Evolutionary conservation across 2,797 vertebrate species (phyloP).

Genomic region (Crenichthys baileyi): DNA sequence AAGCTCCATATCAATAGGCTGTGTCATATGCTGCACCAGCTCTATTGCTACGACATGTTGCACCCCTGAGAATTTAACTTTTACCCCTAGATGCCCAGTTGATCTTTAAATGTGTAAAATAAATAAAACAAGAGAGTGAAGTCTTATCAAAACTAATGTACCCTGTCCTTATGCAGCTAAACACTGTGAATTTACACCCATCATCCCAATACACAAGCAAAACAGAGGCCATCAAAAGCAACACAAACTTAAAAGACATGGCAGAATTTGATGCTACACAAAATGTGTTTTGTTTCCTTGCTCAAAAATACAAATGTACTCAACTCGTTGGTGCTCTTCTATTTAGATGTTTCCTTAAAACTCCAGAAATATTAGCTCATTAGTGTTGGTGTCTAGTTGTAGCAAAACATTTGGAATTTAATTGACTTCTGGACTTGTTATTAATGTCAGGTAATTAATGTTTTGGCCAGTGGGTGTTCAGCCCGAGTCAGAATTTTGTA

Average conservation of each 20-base stretch:
- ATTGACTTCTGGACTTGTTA: slow-evolving; percentile 7
- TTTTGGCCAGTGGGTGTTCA: slow-evolving; percentile 6
- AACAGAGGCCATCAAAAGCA: not conserved
- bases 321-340: not conserved
- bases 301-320: not conserved
- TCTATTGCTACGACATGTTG: not conserved
- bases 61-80: not conserved
- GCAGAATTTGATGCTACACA: not conserved
- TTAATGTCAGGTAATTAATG: not conserved
- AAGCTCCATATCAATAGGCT: not conserved
- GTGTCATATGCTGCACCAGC: not conserved
- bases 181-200: not conserved
- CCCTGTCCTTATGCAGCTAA: not conserved
- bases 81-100: not conserved
- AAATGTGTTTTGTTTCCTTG: not conserved
- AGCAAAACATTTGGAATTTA: slow-evolving; percentile 5
- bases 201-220: not conserved
- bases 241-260: not conserved
- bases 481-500: not conserved
- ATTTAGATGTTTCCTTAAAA: not conserved
- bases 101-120: not conserved
- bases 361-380: not conserved
- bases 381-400: slow-evolving; percentile 4
- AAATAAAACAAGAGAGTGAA: not conserved
- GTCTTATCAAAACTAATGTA: not conserved